Conservation (phyloP, 1,140 invertebrate species). For the Ditylenchus dipsaci region DNA sequence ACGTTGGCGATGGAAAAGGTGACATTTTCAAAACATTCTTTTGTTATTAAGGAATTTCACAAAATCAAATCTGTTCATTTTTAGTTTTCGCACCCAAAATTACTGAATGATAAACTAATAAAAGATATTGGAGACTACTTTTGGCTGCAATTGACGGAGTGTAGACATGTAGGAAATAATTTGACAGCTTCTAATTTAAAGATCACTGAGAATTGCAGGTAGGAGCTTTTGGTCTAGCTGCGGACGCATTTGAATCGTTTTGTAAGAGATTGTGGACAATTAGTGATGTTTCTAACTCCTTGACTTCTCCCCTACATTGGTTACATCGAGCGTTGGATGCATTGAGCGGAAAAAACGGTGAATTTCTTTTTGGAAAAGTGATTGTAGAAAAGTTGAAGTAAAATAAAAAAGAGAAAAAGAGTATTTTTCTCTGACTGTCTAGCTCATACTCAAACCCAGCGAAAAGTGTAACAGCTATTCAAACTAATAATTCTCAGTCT, state of each 20-base stretch:
- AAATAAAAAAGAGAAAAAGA: neutral
- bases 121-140: conserved; percentile 41
- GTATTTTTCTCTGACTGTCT: too few relatives aligned
- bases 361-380: conserved; percentile 3
- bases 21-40: neutral
- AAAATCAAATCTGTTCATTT: neutral
- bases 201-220: too few relatives aligned
- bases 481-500: neutral
- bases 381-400: neutral
- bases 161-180: conserved; percentile 44
- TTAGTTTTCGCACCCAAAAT: neutral
- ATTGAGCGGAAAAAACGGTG: conserved; percentile 35
- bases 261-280: conserved; percentile 40
- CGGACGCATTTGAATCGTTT: conserved; percentile 40
- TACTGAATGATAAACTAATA: conserved; percentile 16
- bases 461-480: neutral
- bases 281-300: neutral
- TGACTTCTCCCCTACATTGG: conserved; percentile 31
- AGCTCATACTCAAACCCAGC: neutral
- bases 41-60: too few relatives aligned
- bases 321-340: conserved; percentile 35
- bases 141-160: conserved; percentile 50
- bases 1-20: conserved; percentile 26
- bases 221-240: conserved; percentile 50
- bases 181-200: too few relatives aligned